A percentile compares a stretch with the other conserved stretches of the same genome.
These are phyloP conservation scores for Pyrochroa serraticornis DNA, from an alignment of 2,888 invertebrate species.

Conservation along the genomic window DNA sequence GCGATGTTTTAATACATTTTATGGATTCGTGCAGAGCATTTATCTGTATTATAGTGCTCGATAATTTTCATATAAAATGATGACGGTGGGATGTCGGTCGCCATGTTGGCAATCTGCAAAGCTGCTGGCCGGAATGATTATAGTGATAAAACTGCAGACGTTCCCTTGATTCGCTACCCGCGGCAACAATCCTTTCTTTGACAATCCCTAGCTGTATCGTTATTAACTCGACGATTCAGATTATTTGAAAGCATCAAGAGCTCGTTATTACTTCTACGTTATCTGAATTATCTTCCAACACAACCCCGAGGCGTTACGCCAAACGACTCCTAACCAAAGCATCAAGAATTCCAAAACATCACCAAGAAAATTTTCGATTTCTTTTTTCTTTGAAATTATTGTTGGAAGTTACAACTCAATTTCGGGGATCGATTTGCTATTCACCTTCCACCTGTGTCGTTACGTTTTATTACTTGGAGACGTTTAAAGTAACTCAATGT, in stretches of 20 bases:
- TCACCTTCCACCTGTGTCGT: no score
- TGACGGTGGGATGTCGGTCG: conserved; percentile 42
- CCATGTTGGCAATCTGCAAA: conserved; percentile 43
- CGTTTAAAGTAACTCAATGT: conserved; percentile 20
- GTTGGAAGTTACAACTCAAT: no score
- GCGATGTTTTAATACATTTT: conserved; percentile 53
- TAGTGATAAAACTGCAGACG: conserved; percentile 51
- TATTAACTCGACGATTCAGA: conserved; percentile 37
- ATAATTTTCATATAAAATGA: conserved; percentile 56
- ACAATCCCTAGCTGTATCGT: conserved; percentile 35
- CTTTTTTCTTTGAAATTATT: conserved; percentile 2
- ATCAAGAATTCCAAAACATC: conserved; percentile 1
- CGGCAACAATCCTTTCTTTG: conserved; percentile 33
- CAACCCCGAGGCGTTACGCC: conserved; percentile 11
- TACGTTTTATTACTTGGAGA: no score
- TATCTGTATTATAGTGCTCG: conserved; percentile 56
- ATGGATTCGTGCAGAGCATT: conserved; percentile 56
- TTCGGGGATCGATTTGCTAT: no score
- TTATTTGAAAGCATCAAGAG: conserved; percentile 32
- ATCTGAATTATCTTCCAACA: conserved; percentile 15
- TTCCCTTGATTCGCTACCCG: conserved; percentile 40
- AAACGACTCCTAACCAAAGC: not conserved
- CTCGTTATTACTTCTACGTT: conserved; percentile 26
- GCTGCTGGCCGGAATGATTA: conserved; percentile 52
- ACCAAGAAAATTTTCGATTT: not conserved